Percentiles rank a stretch among this genome's conserved stretches.
phyloP scores from a whole-genome alignment of 1,140 invertebrate species.

The Zaprionus davidi region DNA sequence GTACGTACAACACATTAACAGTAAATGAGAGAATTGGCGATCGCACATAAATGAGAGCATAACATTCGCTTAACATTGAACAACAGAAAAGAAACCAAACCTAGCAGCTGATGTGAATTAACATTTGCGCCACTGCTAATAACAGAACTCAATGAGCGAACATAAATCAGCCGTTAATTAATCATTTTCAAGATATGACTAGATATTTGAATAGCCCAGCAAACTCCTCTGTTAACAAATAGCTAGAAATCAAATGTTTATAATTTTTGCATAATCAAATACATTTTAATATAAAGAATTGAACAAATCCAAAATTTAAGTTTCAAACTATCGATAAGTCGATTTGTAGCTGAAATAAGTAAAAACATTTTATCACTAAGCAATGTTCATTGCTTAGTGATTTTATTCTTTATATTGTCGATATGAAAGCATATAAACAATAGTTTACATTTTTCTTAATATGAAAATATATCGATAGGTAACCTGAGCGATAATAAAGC shows the following conservation, averaged over 20 bases:
- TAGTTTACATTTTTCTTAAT: not conserved
- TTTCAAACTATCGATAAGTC: not conserved
- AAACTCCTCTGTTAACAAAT: not conserved
- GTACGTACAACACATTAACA: conserved; percentile 56
- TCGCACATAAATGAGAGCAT: conserved; percentile 21
- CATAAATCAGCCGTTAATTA: not conserved
- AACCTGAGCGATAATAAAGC: not conserved
- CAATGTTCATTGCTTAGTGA: too few species aligned
- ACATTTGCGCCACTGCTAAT: conserved; percentile 7
- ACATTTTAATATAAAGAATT: not conserved
- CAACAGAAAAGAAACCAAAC: not conserved
- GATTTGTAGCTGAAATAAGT: not conserved
- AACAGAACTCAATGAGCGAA: not conserved
- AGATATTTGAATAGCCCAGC: not conserved
- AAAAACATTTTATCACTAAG: too few species aligned
- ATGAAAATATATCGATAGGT: not conserved
- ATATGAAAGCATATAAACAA: too few species aligned
- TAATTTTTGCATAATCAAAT: not conserved
- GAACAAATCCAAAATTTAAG: not conserved
- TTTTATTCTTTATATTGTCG: too few species aligned
- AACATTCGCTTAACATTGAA: not conserved
- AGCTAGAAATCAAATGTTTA: not conserved
- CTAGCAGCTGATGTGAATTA: conserved; percentile 19
- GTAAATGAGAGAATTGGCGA: conserved; percentile 49
- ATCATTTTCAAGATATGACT: not conserved